Evolutionary conservation across 2,797 vertebrate genomes (phyloP), one percentile per base, ranked within the genome.

Genomic region (Sarcoramphus papa): DNA sequence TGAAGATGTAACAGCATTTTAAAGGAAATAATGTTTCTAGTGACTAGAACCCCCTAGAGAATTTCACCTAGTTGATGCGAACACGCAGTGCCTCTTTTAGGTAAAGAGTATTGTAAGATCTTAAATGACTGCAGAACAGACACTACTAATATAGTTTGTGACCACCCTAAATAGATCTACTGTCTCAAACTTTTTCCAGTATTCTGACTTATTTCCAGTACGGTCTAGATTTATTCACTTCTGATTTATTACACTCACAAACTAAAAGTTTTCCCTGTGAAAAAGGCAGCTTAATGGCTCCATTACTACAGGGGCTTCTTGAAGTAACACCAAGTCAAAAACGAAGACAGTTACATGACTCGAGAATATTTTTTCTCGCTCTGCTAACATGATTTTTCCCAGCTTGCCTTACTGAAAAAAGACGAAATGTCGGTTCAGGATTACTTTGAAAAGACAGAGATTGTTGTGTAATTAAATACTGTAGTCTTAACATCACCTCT

Each of bases 401-500:
- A 67, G 48, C 30, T 68, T 57, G 30, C 70, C 65, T 62, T 80
- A 83, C 86, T 69, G 64, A 72, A 74, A 93, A 88, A 95, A 90
- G 85, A 95, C 85, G 73, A 98, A 97, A 64, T 88, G 96, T n/a
- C 3, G 3, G 53, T 63, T 69, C 31, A 79, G 60, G 43, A 56
- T 50, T 70, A 90, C 63, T 91, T 91, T 86, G 82, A 95, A 73
- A 95, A 92, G 92, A 90, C 85, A 95, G 93, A 94, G 83, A 94
- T 73, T 93, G 81, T 43, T 79, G 87, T 77, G 87, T 88, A 96
- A 97, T 97, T 97, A 97, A 97, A 97, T 86, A 93, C 92, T 69
- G 76, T 53, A 47, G 19, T 87, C 88, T 68, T 94, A 83, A 80
- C 96, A 97, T 89, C 87, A 83, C 81, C 96, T 97, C 92, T 83